Evolutionary conservation across 2,888 invertebrate species (phyloP), one percentile per base, ranked within the genome.

Genomic region (Hypolimnas misippus): DNA sequence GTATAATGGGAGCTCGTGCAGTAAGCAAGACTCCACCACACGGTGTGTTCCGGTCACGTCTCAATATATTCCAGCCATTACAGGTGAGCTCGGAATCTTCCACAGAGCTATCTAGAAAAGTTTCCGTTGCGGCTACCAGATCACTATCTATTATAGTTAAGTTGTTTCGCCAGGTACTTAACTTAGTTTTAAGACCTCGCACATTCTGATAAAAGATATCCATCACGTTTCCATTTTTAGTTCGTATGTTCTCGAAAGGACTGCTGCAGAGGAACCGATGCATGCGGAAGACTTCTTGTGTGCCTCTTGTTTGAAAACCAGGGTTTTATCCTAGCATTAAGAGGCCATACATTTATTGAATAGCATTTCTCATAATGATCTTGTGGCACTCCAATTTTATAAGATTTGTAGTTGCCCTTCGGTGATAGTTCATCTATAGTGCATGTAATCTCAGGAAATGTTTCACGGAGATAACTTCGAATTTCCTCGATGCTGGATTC

Each of bases 391-490:
- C 67, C 64, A 4, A 72, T 51, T 21, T 72, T 70, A 40, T 62
- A 70, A 0, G 70, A 73, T 40, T 68, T 71, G 21, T 69, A 73
- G 35, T 66, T 50, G 1, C 71, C 71, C 53, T 42, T 69, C 0
- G 73, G 16, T 0, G 57, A 66, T 0, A 73, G 46, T 33, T 71
- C 70, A 7, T 69, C 63, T 0, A 75, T 68, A 0, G 63, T 69
- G 21, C 68, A 72, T 0, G 64, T 38, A 1, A 40, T 66, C 0
- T 17, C 40, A 6, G 66, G 58, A 42, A 65, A 70, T 0, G 70
- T 40, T 12, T 65, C 31, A 0, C 33, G 38, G 0, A 73, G 51
- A 33, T 73, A 70, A 3, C 40, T 21, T 0, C 35, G 50, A 1
- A 71, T 25, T 0, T 72, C 72, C 5, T 65, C 63, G 2, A 56